phyloP scores from a whole-genome alignment of 2,888 invertebrate species.

The Pyrrhosoma nymphula region DNA sequence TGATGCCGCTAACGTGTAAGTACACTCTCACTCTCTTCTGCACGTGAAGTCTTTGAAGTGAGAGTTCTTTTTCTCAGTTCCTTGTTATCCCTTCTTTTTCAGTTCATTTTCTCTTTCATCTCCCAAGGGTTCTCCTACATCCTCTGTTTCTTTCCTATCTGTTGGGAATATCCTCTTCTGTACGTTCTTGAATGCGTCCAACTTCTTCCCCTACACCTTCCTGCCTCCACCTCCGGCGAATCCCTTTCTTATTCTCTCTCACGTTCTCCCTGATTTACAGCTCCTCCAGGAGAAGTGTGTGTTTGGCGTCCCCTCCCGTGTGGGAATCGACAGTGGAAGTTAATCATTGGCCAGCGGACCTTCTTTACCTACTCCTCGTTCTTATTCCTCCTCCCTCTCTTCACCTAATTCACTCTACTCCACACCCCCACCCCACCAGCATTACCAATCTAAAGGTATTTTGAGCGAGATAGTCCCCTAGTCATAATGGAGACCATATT shows the following conservation, averaged over 20 bases:
- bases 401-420: too few species aligned
- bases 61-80: too few species aligned
- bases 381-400: too few species aligned
- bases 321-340: neutral
- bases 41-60: neutral
- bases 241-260: slow-evolving; percentile 3
- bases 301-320: neutral
- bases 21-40: neutral
- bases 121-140: neutral
- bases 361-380: neutral
- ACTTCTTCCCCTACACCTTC: neutral
- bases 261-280: slow-evolving; percentile 34
- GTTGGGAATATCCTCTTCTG: too few species aligned
- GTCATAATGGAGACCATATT: too few species aligned
- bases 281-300: slow-evolving; percentile 40
- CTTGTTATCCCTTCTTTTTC: neutral
- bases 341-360: slow-evolving; percentile 51
- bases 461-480: too few species aligned
- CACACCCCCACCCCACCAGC: too few species aligned
- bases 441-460: too few species aligned
- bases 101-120: neutral
- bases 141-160: neutral
- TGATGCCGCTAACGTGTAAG: too few species aligned
- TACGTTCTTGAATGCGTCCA: neutral
- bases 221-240: neutral